phyloP scores from a whole-genome alignment of 2,888 invertebrate genomes.

The Limnephilus marmoratus region DNA sequence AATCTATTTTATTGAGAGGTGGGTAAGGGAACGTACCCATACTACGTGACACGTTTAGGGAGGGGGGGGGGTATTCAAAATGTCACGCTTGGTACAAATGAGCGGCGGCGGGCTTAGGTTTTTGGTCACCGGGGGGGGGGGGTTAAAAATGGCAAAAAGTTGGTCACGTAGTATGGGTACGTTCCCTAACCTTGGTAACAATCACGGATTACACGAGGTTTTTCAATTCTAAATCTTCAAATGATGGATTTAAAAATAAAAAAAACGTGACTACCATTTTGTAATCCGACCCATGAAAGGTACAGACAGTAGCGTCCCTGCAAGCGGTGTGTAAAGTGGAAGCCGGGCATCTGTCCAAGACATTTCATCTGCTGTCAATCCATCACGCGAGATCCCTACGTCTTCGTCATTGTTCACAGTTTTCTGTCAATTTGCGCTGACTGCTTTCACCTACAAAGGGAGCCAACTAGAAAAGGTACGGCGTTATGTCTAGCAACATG shows the following conservation, averaged over 20 bases:
- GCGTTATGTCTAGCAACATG: background rate
- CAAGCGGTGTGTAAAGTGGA: background rate
- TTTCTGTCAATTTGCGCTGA: conserved; percentile 40
- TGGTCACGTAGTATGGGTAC: too few species aligned
- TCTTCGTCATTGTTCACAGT: conserved; percentile 20
- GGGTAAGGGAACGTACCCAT: too few species aligned
- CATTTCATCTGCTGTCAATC: conserved; percentile 33
- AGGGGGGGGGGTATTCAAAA: too few species aligned
- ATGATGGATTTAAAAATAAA: background rate
- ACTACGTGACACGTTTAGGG: too few species aligned
- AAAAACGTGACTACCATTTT: conserved; percentile 15
- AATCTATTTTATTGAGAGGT: too few species aligned
- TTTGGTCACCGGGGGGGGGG: too few species aligned
- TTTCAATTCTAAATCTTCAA: background rate
- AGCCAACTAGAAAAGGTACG: background rate
- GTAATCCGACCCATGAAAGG: conserved; percentile 22
- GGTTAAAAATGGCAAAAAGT: too few species aligned
- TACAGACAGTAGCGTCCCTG: background rate
- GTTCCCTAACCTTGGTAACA: too few species aligned
- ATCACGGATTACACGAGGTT: background rate
- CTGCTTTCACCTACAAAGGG: background rate
- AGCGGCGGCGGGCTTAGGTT: too few species aligned
- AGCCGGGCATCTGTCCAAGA: conserved; percentile 5
- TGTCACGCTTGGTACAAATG: too few species aligned
- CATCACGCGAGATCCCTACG: conserved; percentile 9